phyloP scores from a whole-genome alignment of 1,140 invertebrate species.

The Maniola jurtina region DNA sequence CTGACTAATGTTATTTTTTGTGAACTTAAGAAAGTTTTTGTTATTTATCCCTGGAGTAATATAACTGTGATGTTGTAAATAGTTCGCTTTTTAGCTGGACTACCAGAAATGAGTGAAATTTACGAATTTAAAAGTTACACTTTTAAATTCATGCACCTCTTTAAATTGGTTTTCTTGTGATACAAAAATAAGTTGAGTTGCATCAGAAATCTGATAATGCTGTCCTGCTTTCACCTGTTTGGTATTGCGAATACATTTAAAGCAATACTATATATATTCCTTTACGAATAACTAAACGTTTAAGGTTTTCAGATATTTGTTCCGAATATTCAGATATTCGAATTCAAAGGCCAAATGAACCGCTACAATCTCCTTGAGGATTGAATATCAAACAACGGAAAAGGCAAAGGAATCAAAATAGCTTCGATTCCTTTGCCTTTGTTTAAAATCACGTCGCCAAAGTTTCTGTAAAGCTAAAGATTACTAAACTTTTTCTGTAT shows the following conservation, averaged over 20 bases:
- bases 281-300: no score
- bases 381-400: conserved; percentile 3
- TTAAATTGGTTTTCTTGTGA: neutral
- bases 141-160: no score
- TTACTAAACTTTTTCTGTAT: no score
- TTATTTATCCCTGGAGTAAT: neutral
- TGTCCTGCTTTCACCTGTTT: no score
- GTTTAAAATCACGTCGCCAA: neutral
- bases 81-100: no score
- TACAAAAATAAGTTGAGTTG: neutral
- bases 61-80: neutral
- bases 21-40: neutral
- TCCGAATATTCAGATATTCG: neutral
- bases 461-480: conserved; percentile 9
- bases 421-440: neutral
- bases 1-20: neutral
- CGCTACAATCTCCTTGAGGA: neutral
- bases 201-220: neutral
- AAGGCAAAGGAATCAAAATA: no score
- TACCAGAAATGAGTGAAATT: no score
- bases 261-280: no score
- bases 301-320: no score
- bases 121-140: no score
- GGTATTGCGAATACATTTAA: no score
- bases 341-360: neutral